Base-by-base conservation (phyloP, 2,797 vertebrate species). In the Crocidura indochinensis region DNA sequence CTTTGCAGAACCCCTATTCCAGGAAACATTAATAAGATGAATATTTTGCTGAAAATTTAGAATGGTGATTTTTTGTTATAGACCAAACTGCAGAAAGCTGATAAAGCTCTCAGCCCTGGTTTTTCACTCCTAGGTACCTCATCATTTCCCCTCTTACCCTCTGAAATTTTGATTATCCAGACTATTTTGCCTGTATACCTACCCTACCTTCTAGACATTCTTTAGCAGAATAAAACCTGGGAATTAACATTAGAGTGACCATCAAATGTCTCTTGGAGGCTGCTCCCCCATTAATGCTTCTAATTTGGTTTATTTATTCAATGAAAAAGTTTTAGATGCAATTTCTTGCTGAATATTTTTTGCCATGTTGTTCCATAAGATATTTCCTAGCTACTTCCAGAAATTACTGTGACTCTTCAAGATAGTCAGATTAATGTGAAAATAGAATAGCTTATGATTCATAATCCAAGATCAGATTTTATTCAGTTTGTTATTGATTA, bases 1-100 rank as follows among this genome's bases (percentile, higher is more conserved):
- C 76, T 86, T 47, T 87, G 77, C 60, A 68, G 75, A 56, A 67
- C 6, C 26, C 60, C 29, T 20, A n/a, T 69, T 91, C 44, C 14
- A 53, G 81, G 67, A 68, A 62, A 56, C 47, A 49, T 24, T 65
- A 88, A 79, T 7, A 84, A 87, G 56, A 44, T 72, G 38, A 38
- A 64, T 53, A 44, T 87, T 86, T 90, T 76, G 77, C 67, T 88
- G 83, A 80, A 31, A 81, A 67, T 87, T 94, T 46, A 83, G 69
- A 29, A 76, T 76, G 26, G 26, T 74, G 60, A 84, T 83, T 80
- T 80, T 95, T 47, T 12, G 87, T n/a, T 29, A 46, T 11, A 94
- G 51, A 77, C 51, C 51, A 80, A 14, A 53, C 7, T 31, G 20
- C 38, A 67, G 84, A 79, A 71, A 74, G 38, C 49, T 60, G 81